These are phyloP conservation scores for Eilema caniola DNA, from an alignment of 2,888 invertebrate species.

Conservation along the genomic window DNA sequence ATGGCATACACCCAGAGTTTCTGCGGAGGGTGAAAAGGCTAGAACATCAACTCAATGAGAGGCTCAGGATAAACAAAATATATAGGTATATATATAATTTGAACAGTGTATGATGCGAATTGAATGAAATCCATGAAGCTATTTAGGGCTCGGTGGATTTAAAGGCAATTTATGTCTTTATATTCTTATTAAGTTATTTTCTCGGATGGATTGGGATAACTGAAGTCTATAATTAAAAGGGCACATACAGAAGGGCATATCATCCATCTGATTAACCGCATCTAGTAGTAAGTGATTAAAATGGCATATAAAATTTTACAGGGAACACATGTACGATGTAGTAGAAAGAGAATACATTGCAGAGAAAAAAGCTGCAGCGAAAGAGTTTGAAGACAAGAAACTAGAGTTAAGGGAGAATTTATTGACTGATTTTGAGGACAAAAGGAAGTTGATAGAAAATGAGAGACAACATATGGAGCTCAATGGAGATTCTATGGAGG, in stretches of 20 bases:
- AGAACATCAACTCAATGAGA: constrained; percentile 93
- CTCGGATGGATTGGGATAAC: too few relatives aligned
- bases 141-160: too few relatives aligned
- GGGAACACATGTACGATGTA: constrained; percentile 94
- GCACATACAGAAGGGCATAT: too few relatives aligned
- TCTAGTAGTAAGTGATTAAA: background rate
- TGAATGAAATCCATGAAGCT: too few relatives aligned
- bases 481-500: constrained; percentile 95
- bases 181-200: too few relatives aligned
- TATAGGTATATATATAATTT: constrained; percentile 69
- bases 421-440: constrained; percentile 96
- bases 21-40: constrained; percentile 93
- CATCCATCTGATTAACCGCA: too few relatives aligned
- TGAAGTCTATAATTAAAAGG: too few relatives aligned
- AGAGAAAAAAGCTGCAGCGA: constrained; percentile 95
- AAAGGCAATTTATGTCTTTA: too few relatives aligned
- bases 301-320: constrained; percentile 58
- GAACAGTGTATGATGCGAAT: too few relatives aligned
- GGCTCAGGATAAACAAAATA: constrained; percentile 92
- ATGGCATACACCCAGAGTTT: constrained; percentile 95
- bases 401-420: constrained; percentile 96
- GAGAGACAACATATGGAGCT: constrained; percentile 96
- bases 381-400: constrained; percentile 98
- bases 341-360: constrained; percentile 95
- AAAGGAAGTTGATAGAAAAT: constrained; percentile 94